These are phyloP conservation scores for Urophycis tenuis DNA, from an alignment of 2,797 vertebrate genomes.

Conservation along the genomic window DNA sequence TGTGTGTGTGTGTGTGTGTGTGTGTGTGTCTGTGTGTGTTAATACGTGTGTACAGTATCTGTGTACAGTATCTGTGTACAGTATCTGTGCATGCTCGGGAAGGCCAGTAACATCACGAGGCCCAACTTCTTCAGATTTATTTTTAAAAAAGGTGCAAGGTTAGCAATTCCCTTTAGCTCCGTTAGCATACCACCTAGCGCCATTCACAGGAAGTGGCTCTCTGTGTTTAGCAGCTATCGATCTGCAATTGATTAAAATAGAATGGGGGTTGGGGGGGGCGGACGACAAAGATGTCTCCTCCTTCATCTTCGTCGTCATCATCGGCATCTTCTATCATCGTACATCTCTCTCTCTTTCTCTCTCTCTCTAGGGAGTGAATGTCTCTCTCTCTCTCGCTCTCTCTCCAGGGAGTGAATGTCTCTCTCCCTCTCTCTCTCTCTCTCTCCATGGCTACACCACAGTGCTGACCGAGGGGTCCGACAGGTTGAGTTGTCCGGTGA, in stretches of 20 bases:
- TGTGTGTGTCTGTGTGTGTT: no score
- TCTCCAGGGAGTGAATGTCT: conserved; percentile 18
- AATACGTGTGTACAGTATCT: no score
- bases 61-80: conserved; percentile 15
- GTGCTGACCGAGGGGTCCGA: conserved; percentile 99
- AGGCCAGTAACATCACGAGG: conserved; percentile 51
- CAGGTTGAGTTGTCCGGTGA: conserved; percentile 98
- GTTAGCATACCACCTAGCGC: neutral
- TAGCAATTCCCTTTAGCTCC: conserved; percentile 28
- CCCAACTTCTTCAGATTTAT: conserved; percentile 42
- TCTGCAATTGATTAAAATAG: conserved; percentile 4
- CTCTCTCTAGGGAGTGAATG: conserved; percentile 9
- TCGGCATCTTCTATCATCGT: conserved; percentile 27
- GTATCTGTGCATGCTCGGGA: conserved; percentile 58
- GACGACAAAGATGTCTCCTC: conserved; percentile 10
- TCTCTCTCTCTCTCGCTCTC: conserved; percentile 31
- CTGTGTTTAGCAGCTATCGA: neutral
- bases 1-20: conserved; percentile 28
- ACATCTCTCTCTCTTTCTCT: conserved; percentile 14
- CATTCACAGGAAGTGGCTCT: neutral
- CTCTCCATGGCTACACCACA: conserved; percentile 81
- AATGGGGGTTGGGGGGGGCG: conserved; percentile 12
- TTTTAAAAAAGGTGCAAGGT: conserved; percentile 51
- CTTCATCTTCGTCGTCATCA: conserved; percentile 22
- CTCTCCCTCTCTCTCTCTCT: conserved; percentile 37